phyloP scores from a whole-genome alignment of 2,797 vertebrate species.

The Mus spretus region DNA sequence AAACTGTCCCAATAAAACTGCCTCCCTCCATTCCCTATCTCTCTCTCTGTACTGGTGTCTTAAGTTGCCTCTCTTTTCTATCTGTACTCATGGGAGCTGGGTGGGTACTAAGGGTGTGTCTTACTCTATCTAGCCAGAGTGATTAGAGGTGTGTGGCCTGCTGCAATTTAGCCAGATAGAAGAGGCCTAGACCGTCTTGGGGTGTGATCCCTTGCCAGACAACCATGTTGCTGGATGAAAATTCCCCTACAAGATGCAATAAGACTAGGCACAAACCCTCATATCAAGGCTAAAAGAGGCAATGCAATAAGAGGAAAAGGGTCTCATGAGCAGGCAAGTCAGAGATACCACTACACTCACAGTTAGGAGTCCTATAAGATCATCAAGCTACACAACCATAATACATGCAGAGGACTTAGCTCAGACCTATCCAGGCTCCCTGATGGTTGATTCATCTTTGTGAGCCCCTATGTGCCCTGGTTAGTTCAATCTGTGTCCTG shows the following conservation, averaged over 20 bases:
- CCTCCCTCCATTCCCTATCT: neutral
- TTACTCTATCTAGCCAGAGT: neutral
- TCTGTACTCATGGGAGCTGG: neutral
- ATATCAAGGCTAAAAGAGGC: neutral
- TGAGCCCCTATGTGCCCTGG: neutral
- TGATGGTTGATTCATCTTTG: neutral
- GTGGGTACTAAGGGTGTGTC: neutral
- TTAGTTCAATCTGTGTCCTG: neutral
- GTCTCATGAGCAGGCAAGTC: neutral
- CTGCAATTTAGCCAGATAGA: neutral
- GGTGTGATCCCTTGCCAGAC: neutral
- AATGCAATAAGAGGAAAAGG: neutral
- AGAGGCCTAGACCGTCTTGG: neutral
- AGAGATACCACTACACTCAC: neutral
- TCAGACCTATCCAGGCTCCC: neutral
- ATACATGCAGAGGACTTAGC: neutral
- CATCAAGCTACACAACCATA: neutral
- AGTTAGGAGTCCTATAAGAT: neutral
- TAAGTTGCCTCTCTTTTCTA: neutral
- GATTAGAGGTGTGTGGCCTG: neutral
- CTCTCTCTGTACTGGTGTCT: neutral
- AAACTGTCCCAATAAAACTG: neutral
- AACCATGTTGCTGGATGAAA: neutral
- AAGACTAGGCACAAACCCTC: neutral
- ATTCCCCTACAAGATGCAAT: neutral